phyloP scores from a whole-genome alignment of 2,888 invertebrate species.

The Leucophenga montana region DNA sequence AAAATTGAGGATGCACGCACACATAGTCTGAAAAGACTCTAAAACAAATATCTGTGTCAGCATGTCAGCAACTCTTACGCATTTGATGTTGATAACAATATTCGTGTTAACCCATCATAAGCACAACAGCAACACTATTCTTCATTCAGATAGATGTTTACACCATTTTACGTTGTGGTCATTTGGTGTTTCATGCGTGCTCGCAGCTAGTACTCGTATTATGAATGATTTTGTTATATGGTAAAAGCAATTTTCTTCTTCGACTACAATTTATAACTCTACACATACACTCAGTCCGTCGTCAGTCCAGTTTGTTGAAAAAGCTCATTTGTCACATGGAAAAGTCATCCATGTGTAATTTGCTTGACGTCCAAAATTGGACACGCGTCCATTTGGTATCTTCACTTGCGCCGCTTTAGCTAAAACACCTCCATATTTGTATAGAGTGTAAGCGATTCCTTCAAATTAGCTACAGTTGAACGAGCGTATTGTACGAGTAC shows the following conservation, averaged over 20 bases:
- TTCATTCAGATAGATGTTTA: neutral
- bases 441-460: slow-evolving; percentile 58
- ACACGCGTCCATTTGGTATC: slow-evolving; percentile 52
- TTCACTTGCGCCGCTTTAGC: slow-evolving; percentile 29
- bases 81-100: slow-evolving; percentile 16
- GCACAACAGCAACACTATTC: too few relatives aligned
- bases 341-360: slow-evolving; percentile 64
- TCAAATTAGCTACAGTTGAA: slow-evolving; percentile 61
- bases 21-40: slow-evolving; percentile 14
- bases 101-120: neutral
- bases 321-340: slow-evolving; percentile 65
- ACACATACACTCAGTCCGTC: neutral
- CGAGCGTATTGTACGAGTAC: neutral
- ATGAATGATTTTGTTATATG: slow-evolving; percentile 1
- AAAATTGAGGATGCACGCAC: slow-evolving; percentile 37
- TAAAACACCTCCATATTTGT: slow-evolving; percentile 63
- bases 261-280: neutral
- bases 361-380: slow-evolving; percentile 66
- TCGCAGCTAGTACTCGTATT: neutral
- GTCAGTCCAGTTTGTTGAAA: slow-evolving; percentile 12
- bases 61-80: slow-evolving; percentile 45
- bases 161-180: slow-evolving; percentile 10
- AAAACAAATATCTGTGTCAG: slow-evolving; percentile 48
- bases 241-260: slow-evolving; percentile 36
- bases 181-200: slow-evolving; percentile 44